phyloP scores from a whole-genome alignment of 2,888 invertebrate genomes.

The Heteropelma amictum region DNA sequence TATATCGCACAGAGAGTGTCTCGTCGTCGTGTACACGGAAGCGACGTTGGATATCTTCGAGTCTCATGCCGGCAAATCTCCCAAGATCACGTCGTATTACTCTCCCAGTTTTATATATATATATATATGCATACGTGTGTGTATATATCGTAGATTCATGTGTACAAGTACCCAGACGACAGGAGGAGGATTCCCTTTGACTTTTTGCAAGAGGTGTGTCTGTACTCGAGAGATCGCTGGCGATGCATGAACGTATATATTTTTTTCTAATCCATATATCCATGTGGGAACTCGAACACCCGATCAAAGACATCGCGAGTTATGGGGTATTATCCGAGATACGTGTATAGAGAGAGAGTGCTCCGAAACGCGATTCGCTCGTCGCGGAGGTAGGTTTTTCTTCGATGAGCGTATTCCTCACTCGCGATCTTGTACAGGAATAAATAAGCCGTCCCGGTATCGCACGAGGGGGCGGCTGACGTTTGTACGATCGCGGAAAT shows the following conservation, averaged over 20 bases:
- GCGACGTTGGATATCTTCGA: conserved; percentile 47
- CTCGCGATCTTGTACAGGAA: neutral
- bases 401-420: neutral
- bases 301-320: conserved; percentile 42
- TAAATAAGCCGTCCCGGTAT: too few species aligned
- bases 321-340: conserved; percentile 46
- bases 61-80: conserved; percentile 50
- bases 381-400: too few species aligned
- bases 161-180: neutral
- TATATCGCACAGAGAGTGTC: conserved; percentile 39
- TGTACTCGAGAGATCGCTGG: conserved; percentile 54
- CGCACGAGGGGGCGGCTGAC: conserved; percentile 7
- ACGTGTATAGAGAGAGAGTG: neutral
- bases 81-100: conserved; percentile 51
- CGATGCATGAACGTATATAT: conserved; percentile 56
- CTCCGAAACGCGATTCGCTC: too few species aligned
- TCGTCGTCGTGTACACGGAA: conserved; percentile 50
- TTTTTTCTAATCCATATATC: conserved; percentile 53
- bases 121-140: conserved; percentile 3
- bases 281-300: conserved; percentile 61
- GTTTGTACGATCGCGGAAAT: conserved; percentile 35
- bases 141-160: neutral
- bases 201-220: conserved; percentile 48
- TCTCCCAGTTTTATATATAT: conserved; percentile 16
- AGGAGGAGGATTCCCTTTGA: too few species aligned